Base-by-base conservation (phyloP, 2,113 vertebrate species). In the Bolborhynchus lineola region DNA sequence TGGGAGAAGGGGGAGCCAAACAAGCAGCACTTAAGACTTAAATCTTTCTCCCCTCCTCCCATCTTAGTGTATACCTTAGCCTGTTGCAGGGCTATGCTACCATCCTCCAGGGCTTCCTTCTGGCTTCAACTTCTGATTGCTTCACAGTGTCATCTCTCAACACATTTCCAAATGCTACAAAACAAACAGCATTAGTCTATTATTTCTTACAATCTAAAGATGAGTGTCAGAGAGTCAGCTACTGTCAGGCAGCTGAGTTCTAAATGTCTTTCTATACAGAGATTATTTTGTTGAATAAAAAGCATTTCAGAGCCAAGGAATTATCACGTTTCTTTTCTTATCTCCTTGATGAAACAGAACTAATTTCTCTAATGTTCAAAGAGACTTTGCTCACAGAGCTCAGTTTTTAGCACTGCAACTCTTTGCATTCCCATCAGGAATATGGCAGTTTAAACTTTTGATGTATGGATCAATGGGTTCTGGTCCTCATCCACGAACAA, bases 221-320 rank as follows among this genome's bases (percentile, higher is more conserved):
- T 8, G 26, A 83, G 24, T 78, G 64, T 78, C 79, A 90, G 76
- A 63, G 60, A 74, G 31, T 29, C 67, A 93, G 80, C 82, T 81
- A 88, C 90, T 93, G 86, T 81, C 95, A 94, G 55, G 86, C 44
- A 90, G 65, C 42, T 3, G 0, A 91, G 47, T 37, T 84, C 82
- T 76, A 89, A 78, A 88, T 33, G 29, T 83, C 64, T 75, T 93
- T 95, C 77, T 79, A 84, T 86, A 70, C 7, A 96, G 47, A 90
- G 65, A 84, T 94, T 74, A 65, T 77, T 96, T 70, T 75, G 85
- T 70, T 75, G 70, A 83, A 94, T 82, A 86, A 92, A 94, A 92
- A 88, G 63, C 41, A 68, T 92, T 96, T 95, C 77, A 78, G 86
- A 91, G 90, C 88, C 95, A 96, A 96, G 86, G 83, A 95, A 96